Base-by-base conservation (phyloP, 1,140 invertebrate species). In the Vanessa atalanta region DNA sequence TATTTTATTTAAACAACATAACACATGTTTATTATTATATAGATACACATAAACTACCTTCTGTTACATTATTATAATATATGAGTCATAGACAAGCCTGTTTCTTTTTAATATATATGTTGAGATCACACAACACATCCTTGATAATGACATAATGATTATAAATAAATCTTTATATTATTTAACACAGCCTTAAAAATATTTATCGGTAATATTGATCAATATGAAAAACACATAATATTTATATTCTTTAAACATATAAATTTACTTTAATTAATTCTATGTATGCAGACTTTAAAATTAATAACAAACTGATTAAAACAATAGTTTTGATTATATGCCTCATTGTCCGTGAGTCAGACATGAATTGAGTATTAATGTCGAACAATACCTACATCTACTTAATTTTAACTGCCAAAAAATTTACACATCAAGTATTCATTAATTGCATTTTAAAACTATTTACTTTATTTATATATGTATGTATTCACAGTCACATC, bases 321-420 rank as follows among this genome's bases (percentile, higher is more conserved):
- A 48, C 31, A 70, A 70, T 70, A 61, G 53, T 60, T 70, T 72
- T 53, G 47, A 66, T 72, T 31, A 37, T 13, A 20, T 9, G 43
- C 23, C 15, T 20, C 11, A 68, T 68, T 20, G n/a, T n/a, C 23
- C 23, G 23, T 67, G 66, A 68, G 8, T 55, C 51, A 68, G 47
- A 31, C 4, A 55, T 53, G 51, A 43, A 67, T 67, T 67, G 26
- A 26, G 51, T 67, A 67, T 57, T 43, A 12, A 57, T 37, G 31
- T 26, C 20, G 13, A 47, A 68, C 66, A 68, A 68, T 47, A 37
- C 66, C 51, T 67, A 67, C 50, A 68, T 51, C 53, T 37, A 68
- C 53, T 57, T 65, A 53, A 68, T 47, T 53, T 50, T 8, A 16
- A 23, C 31, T 67, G 65, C 65, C 65, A 67, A 67, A 57, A 57